phyloP scores from a whole-genome alignment of 2,888 invertebrate genomes.

The Drosophila quasianomalipes region DNA sequence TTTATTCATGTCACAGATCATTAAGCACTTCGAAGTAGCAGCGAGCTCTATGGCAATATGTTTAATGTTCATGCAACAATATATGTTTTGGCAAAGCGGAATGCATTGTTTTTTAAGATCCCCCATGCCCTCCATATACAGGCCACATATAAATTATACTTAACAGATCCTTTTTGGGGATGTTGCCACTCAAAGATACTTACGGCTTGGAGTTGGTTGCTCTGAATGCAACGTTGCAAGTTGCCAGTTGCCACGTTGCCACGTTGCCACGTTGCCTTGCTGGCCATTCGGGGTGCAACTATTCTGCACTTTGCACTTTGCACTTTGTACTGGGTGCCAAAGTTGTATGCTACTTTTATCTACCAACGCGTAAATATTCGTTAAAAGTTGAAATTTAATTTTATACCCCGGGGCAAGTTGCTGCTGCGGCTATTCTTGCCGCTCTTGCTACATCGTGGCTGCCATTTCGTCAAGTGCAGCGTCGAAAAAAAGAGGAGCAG shows the following conservation, averaged over 20 bases:
- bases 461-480: conserved; percentile 66
- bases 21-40: not conserved
- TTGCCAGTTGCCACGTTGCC: conserved; percentile 22
- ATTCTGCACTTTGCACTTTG: conserved; percentile 61
- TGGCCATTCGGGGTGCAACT: conserved; percentile 53
- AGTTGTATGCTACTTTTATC: conserved; percentile 79
- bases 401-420: conserved; percentile 68
- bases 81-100: conserved; percentile 44
- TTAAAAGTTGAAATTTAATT: conserved; percentile 81
- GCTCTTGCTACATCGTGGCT: conserved; percentile 39
- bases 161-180: conserved; percentile 67
- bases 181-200: conserved; percentile 42
- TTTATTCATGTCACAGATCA: not conserved
- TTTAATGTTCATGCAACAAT: conserved; percentile 22
- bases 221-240: conserved; percentile 25
- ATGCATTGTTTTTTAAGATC: conserved; percentile 65
- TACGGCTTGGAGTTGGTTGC: conserved; percentile 1
- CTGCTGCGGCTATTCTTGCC: conserved; percentile 17
- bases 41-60: conserved; percentile 13
- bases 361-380: conserved; percentile 80
- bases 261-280: conserved; percentile 49
- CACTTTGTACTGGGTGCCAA: conserved; percentile 58
- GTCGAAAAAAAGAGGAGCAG: conserved; percentile 27
- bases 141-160: conserved; percentile 73
- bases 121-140: conserved; percentile 46